Evolutionary conservation across 2,113 vertebrate species (phyloP), one percentile per base, ranked within the genome.

Genomic region (Caloenas nicobarica): DNA sequence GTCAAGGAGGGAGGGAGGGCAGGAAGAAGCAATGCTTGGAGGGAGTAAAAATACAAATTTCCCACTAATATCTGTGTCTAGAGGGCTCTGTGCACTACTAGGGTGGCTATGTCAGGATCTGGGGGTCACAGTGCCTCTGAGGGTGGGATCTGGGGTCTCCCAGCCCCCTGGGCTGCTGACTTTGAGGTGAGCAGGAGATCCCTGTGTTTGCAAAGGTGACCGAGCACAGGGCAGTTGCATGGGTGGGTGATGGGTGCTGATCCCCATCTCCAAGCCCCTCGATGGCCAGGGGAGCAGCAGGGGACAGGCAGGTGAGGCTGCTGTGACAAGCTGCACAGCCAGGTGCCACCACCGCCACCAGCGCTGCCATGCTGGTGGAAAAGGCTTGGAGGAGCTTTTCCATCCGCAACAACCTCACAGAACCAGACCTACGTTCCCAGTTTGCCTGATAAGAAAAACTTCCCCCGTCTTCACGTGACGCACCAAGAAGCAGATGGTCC

Each of bases 201-300:
- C 31, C 28, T 0, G 0, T 6, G 12, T 33, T n/a, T 51, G 40
- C 50, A 15, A 36, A 51, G 71, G 26, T 19, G 64, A 17, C 31
- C 0, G 22, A 53, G 34, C 69, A 1, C 0, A 3, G 54, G 24
- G 51, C 58, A 68, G 76, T 31, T 2, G 1, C 61, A 33, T 0
- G 1, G 40, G 65, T 18, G 40, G 60, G 65, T 1, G 1, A 4
- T 3, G 56, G 60, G 38, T 14, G 58, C 76, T 56, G 48, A 10
- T 69, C 10, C 42, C 46, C 61, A 2, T 2, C 34, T 77, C 42
- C 22, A 62, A 58, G 51, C 61, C 61, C 66, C 64, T 54, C 12
- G 1, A 4, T 6, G 25, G 61, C 61, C 3, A 2, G 31, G 40
- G 46, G 18, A 44, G 17, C 54, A 69, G 62, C 2, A 1, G 64